Percentiles rank a stretch among this genome's conserved stretches.
Evolutionary conservation across 2,797 vertebrate species (phyloP).

Genomic region (Macropus fuliginosus): DNA sequence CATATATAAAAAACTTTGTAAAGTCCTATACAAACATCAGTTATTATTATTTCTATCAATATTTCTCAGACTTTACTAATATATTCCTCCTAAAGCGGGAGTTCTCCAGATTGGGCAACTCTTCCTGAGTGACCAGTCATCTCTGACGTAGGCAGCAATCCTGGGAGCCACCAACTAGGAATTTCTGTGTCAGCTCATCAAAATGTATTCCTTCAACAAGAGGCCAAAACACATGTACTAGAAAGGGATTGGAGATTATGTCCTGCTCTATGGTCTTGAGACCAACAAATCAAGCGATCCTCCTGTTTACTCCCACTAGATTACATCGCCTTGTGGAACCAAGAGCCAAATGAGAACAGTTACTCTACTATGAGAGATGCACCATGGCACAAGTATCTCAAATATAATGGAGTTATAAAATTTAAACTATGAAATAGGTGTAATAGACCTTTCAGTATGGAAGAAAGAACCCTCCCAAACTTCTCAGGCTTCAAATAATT

Average conservation of each 20-base stretch:
- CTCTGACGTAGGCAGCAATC: background rate
- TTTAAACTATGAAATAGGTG: background rate
- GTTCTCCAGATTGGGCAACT: background rate
- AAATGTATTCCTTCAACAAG: background rate
- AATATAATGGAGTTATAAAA: background rate
- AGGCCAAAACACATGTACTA: background rate
- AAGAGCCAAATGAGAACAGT: background rate
- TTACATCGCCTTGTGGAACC: background rate
- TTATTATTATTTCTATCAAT: background rate
- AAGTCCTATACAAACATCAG: background rate
- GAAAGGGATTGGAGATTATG: background rate
- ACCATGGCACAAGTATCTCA: background rate
- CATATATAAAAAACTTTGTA: background rate
- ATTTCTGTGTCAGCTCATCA: background rate
- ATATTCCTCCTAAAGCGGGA: background rate
- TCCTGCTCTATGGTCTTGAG: background rate
- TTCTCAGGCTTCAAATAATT: background rate
- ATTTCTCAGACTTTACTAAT: background rate
- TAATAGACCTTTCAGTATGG: background rate
- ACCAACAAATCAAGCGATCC: background rate
- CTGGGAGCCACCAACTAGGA: background rate
- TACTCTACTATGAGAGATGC: background rate
- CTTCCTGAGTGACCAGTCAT: background rate
- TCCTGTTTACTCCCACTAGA: background rate
- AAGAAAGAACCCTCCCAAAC: slow-evolving; percentile 18